Evolutionary conservation across 1,140 invertebrate species (phyloP), one percentile per base, ranked within the genome.

Genomic region (Macrotrachela quadricornifera): DNA sequence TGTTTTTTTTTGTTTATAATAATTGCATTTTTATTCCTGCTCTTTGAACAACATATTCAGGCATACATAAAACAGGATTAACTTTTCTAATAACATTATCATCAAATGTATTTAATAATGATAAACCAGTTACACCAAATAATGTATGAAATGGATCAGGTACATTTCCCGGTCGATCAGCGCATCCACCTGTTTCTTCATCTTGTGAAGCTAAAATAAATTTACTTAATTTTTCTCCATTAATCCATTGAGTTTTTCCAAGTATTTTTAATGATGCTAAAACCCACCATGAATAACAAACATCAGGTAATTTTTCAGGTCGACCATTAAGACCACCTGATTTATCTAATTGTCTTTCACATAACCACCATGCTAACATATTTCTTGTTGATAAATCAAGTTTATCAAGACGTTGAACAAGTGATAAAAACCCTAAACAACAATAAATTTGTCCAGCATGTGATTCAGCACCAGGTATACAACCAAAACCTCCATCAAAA

Each of bases 401-500:
- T 30, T 30, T 30, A 66, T 95, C 82, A 57, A 97, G 74, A 58
- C 79, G 73, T 11, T 71, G 76, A 71, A 60, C 49, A 63, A 96
- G 80, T 1, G 88, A 87, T 43, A 97, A 67, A 49, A 85, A 78
- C 8, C 86, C 92, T 51, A 96, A 76, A 70, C 87, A 91, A 65
- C 91, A 96, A 69, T 92, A 96, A 54, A 92, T 85, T 59, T 86
- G 74, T 48, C 87, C 92, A 44, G 90, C 84, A 74, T 99, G 92
- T 63, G 87, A 92, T 73, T 99, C 92, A 46, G 87, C 86, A 2
- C 84, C 81, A 10, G 91, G 91, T 60, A 85, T 79, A 17, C 86
- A 91, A 9, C 92, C 92, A 73, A 97, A 99, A 1, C 91, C 92
- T 13, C 91, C 91, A 73, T 99, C 92, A 74, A 94, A 92, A 75